Evolutionary conservation across 2,888 invertebrate genomes (phyloP), one percentile per base, ranked within the genome.

Genomic region (Dryococelus australis): DNA sequence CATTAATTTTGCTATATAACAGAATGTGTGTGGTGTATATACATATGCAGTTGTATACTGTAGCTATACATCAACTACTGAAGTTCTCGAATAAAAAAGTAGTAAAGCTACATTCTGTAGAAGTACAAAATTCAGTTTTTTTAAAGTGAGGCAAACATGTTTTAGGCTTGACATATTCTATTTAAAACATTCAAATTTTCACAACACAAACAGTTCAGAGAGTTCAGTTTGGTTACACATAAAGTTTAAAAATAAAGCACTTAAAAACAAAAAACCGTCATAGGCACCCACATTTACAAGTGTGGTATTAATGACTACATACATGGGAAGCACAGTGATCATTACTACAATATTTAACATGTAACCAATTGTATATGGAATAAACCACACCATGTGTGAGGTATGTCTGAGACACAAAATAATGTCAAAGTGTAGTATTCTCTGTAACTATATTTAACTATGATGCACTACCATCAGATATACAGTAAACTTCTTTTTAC

Each of bases 281-380:
- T n/a, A 65, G 65, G n/a, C 65, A 65, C 65, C 65, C n/a, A 65
- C n/a, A 65, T n/a, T 8, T 20, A 8, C 65, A 20, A 65, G 65
- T 65, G 65, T n/a, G 20, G n/a, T 65, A 65, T 65, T 65, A 65
- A 24, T 24, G n/a, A 65, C n/a, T 65, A 65, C 65, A 65, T 10
- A 65, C 65, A 65, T 24, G 65, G 65, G 65, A 65, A 65, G 65
- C 65, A 65, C 65, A 65, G 65, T 24, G n/a, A 65, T 65, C 65
- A 65, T 65, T n/a, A n/a, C 65, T 65, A 65, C n/a, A 65, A 16
- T 20, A 51, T 51, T 65, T 65, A n/a, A n/a, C 65, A 65, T 65
- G n/a, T 65, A 65, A 24, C 65, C 20, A 20, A 65, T 20, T 24
- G 65, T 65, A 65, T 65, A 65, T 24, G n/a, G 65, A 65, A 24